Conservation (phyloP, 2,797 vertebrate genomes). For the Sebastes diploproa region DNA sequence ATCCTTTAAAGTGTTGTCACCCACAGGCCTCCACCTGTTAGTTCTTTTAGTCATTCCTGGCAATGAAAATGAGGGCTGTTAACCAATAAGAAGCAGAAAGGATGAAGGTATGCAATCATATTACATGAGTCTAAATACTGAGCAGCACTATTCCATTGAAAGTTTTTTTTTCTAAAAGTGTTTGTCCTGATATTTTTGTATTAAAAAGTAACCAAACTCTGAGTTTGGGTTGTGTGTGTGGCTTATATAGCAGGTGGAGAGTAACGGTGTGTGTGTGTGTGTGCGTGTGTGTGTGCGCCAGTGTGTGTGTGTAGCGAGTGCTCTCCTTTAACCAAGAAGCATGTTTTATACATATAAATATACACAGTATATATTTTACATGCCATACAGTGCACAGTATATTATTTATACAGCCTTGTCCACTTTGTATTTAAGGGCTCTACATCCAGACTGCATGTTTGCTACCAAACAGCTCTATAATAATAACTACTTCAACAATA, state of each 20-base stretch:
- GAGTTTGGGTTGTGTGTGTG: constrained; percentile 75
- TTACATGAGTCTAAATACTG: constrained; percentile 78
- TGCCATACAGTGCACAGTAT: constrained; percentile 87
- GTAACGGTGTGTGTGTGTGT: constrained; percentile 63
- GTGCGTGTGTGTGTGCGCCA: constrained; percentile 71
- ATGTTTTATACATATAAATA: constrained; percentile 86
- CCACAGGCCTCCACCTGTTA: constrained; percentile 56
- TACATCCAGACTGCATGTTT: constrained; percentile 91
- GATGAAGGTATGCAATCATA: constrained; percentile 77
- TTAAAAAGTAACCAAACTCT: constrained; percentile 76
- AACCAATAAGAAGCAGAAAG: constrained; percentile 65
- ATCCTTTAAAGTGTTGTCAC: constrained; percentile 77
- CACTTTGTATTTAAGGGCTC: constrained; percentile 90
- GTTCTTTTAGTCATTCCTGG: constrained; percentile 78
- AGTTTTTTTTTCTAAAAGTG: constrained; percentile 87
- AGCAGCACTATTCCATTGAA: constrained; percentile 86
- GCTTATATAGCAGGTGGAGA: constrained; percentile 78
- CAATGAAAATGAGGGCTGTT: constrained; percentile 48
- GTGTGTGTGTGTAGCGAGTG: constrained; percentile 72
- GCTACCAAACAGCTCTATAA: constrained; percentile 83
- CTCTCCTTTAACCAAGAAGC: constrained; percentile 84
- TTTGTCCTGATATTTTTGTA: constrained; percentile 81
- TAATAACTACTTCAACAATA: constrained; percentile 88
- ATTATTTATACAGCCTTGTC: constrained; percentile 91
- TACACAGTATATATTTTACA: constrained; percentile 87